A percentile compares a stretch with the other conserved stretches of the same genome.
These are phyloP conservation scores for Brachionus rubens DNA, from an alignment of 1,140 invertebrate genomes.

Conservation along the genomic window DNA sequence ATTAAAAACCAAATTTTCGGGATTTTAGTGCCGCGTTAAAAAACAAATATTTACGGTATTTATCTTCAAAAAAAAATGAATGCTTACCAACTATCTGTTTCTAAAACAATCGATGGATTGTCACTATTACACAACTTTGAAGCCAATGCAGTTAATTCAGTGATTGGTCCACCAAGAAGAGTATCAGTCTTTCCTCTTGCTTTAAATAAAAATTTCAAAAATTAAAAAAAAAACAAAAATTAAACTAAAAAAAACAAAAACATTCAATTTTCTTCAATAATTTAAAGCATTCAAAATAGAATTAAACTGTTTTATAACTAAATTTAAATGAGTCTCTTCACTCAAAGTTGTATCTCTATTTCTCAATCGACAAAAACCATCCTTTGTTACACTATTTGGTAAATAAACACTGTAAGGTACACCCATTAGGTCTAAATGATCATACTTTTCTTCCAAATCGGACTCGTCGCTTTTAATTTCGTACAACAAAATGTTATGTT, in stretches of 20 bases:
- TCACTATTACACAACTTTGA: constrained; percentile 38
- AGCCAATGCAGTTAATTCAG: constrained; percentile 28
- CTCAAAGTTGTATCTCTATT: constrained; percentile 22
- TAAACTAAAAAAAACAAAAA: neutral
- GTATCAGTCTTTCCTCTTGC: constrained; percentile 39
- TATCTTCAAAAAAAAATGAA: neutral
- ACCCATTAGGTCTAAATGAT: constrained; percentile 22
- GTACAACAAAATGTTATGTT: neutral
- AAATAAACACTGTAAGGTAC: constrained; percentile 44
- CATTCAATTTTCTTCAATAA: constrained; percentile 26
- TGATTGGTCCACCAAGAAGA: constrained; percentile 26
- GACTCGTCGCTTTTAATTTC: neutral
- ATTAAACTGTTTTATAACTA: constrained; percentile 7
- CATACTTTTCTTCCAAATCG: neutral
- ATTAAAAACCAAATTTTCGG: no score
- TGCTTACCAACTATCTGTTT: constrained; percentile 42
- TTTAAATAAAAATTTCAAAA: neutral
- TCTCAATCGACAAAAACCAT: constrained; percentile 18
- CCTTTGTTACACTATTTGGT: neutral
- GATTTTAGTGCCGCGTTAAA: no score
- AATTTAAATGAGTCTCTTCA: constrained; percentile 35
- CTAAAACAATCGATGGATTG: constrained; percentile 36
- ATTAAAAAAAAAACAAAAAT: neutral
- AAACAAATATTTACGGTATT: no score
- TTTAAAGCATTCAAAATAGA: neutral